Conservation (phyloP, 2,888 invertebrate genomes). For the Erebia palarica region DNA sequence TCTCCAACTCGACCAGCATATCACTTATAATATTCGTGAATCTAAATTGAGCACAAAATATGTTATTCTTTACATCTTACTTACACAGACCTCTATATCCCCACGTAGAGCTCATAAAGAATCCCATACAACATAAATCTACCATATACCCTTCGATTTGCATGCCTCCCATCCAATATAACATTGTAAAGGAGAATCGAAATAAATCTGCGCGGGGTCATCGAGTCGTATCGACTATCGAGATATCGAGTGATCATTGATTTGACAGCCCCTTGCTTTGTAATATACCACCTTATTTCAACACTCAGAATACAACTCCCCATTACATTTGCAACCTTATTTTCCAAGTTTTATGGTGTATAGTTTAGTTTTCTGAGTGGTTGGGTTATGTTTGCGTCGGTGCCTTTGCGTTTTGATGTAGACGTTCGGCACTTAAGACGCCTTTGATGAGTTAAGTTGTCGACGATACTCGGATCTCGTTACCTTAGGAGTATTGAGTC, state of each 20-base stretch:
- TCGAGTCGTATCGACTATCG: conserved; percentile 43
- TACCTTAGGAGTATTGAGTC: conserved; percentile 39
- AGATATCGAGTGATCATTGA: conserved; percentile 48
- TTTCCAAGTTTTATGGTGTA: not conserved
- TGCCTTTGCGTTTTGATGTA: conserved; percentile 44
- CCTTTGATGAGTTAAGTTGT: conserved; percentile 48
- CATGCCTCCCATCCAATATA: conserved; percentile 24
- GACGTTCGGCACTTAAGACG: conserved; percentile 43
- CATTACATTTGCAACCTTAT: conserved; percentile 27
- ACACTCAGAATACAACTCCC: not conserved
- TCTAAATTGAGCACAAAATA: too few species aligned
- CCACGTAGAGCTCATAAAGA: conserved; percentile 4
- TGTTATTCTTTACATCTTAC: too few species aligned
- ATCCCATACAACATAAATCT: not conserved
- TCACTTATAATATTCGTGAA: too few species aligned
- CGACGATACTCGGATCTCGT: conserved; percentile 41
- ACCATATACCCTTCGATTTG: conserved; percentile 15
- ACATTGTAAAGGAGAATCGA: conserved; percentile 31
- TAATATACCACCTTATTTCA: conserved; percentile 17
- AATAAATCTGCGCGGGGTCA: conserved; percentile 44
- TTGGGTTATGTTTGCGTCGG: conserved; percentile 37
- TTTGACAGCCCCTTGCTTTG: conserved; percentile 48
- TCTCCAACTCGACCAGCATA: too few species aligned
- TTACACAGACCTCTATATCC: not conserved
- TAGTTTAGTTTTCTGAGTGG: not conserved